A percentile compares a stretch with the other conserved stretches of the same genome.
phyloP scores from a whole-genome alignment of 2,888 invertebrate genomes.

The Lasioglossum zephyrum region DNA sequence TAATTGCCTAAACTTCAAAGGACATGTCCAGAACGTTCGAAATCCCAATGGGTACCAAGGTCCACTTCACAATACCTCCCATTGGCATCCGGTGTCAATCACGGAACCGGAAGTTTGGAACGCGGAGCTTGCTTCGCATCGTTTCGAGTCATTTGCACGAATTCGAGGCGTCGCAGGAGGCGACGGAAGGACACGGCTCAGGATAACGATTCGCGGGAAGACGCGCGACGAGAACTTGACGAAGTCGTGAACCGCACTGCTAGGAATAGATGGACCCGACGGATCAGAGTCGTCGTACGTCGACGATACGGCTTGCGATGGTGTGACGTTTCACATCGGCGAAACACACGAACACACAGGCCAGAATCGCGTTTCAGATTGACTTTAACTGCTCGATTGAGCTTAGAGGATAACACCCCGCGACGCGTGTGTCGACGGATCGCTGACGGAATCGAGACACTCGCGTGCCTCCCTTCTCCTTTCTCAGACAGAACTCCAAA shows the following conservation, averaged over 20 bases:
- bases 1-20: not conserved
- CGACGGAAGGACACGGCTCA: slow-evolving; percentile 34
- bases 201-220: slow-evolving; percentile 56
- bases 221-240: slow-evolving; percentile 74
- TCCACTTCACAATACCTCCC: not conserved
- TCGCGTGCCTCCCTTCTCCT: slow-evolving; percentile 12
- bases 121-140: not conserved
- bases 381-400: slow-evolving; percentile 68
- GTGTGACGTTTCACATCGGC: slow-evolving; percentile 58
- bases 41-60: not conserved
- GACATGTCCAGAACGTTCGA: not conserved
- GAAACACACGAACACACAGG: slow-evolving; percentile 54
- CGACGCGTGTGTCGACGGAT: slow-evolving; percentile 25
- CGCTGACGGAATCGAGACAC: slow-evolving; percentile 46
- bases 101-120: not conserved
- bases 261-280: slow-evolving; percentile 80
- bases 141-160: not conserved
- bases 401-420: slow-evolving; percentile 63
- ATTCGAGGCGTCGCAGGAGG: not conserved
- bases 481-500: not conserved
- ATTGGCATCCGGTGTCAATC: not conserved
- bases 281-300: slow-evolving; percentile 64
- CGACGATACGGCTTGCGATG: slow-evolving; percentile 60
- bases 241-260: slow-evolving; percentile 79
- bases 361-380: slow-evolving; percentile 67